Percentiles rank a stretch among this genome's conserved stretches.
phyloP scores from a whole-genome alignment of 2,888 invertebrate genomes.

The Acholoe squamosa region DNA sequence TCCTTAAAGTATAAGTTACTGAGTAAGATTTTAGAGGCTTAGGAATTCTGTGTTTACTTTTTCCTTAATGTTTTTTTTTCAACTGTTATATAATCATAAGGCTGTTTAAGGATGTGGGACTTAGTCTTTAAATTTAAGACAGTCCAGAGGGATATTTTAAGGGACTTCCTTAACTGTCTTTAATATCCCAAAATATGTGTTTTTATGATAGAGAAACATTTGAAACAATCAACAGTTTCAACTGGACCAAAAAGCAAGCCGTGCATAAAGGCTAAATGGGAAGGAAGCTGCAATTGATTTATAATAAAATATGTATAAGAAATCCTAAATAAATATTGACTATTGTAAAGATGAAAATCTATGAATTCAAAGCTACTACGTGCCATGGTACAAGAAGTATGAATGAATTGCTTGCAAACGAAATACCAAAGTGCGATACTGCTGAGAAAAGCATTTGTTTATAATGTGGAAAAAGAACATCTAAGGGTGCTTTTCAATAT shows the following conservation, averaged over 20 bases:
- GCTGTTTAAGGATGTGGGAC: background rate
- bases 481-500: background rate
- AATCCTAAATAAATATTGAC: background rate
- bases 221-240: background rate
- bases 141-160: constrained; percentile 13
- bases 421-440: background rate
- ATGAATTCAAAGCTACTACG: background rate
- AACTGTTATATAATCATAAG: too few species aligned
- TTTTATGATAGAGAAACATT: background rate
- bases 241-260: background rate
- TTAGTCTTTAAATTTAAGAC: background rate
- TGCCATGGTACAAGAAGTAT: background rate
- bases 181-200: background rate
- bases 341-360: background rate
- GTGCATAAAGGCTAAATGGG: background rate
- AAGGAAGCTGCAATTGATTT: background rate
- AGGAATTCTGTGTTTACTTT: background rate
- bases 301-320: background rate
- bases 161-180: background rate
- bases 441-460: background rate
- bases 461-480: too few species aligned
- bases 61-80: too few species aligned
- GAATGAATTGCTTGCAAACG: background rate
- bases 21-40: background rate
- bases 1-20: too few species aligned